Base-by-base conservation (phyloP, 2,797 vertebrate genomes). In the Gymnoscopelus braueri region DNA sequence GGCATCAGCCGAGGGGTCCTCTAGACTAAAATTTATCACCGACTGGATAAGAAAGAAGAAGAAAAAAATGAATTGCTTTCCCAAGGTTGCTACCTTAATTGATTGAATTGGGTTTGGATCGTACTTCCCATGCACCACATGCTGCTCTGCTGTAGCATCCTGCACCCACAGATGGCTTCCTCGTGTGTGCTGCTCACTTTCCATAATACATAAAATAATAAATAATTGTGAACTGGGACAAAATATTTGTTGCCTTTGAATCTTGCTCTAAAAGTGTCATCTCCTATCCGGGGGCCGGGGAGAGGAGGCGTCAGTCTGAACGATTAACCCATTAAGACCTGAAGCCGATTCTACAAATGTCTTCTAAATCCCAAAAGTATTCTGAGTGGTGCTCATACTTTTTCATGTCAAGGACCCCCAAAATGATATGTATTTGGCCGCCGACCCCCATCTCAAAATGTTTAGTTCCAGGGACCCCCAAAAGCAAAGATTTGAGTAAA, bases 271-370 rank as follows among this genome's bases (percentile, higher is more conserved):
- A 79, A 84, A 75, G 55, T 86, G 87, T 84, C 82, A 65, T 86
- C 67, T 84, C 79, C 71, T 85, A 91, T 89, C 83, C 86, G 85
- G 85, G n/a, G n/a, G 84, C 88, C 87, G 88, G 77, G 65, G 79
- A 75, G 29, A 75, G 78, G 81, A 66, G 29, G 73, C 69, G 50
- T 78, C 67, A 53, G 75, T 70, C 39, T 69, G 83, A 84, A 90
- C 84, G 77, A 76, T 74, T 89, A 89, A 10, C 2, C n/a, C n/a
- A n/a, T n/a, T n/a, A n/a, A n/a, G n/a, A n/a, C n/a, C n/a, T n/a
- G n/a, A n/a, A n/a, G n/a, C n/a, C n/a, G n/a, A n/a, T n/a, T n/a
- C n/a, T n/a, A n/a, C n/a, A n/a, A n/a, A n/a, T n/a, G n/a, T n/a
- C n/a, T n/a, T n/a, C n/a, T n/a, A n/a, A n/a, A n/a, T n/a, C n/a